Conservation (phyloP, 2,113 vertebrate species). For the Callaeas wilsoni region DNA sequence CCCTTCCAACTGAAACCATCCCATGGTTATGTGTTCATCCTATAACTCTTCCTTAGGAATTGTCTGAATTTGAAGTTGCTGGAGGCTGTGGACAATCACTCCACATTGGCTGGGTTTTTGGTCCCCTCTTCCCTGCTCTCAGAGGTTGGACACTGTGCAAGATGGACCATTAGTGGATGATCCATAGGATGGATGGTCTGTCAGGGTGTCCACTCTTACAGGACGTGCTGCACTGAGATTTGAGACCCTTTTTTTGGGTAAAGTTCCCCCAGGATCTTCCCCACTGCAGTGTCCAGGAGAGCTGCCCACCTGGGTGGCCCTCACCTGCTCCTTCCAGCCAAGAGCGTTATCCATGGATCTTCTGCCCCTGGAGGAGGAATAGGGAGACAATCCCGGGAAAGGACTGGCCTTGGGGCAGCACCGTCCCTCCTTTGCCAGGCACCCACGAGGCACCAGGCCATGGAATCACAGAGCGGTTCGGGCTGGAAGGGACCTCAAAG, state of each 20-base stretch:
- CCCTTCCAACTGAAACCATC: background rate
- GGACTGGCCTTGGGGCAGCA: background rate
- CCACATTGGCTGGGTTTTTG: background rate
- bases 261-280: background rate
- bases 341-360: background rate
- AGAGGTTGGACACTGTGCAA: background rate
- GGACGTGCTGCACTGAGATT: fast-evolving
- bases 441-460: fast-evolving
- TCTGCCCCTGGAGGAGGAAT: background rate
- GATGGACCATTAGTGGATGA: background rate
- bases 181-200: background rate
- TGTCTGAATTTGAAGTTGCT: background rate
- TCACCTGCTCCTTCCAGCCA: background rate
- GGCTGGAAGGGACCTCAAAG: background rate
- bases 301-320: background rate
- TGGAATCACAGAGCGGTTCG: fast-evolving
- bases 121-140: background rate
- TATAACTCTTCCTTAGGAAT: background rate
- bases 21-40: background rate
- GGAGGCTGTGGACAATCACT: background rate
- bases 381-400: background rate
- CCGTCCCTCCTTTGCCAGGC: fast-evolving
- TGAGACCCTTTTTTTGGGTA: background rate
- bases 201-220: background rate
- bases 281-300: background rate